These are phyloP conservation scores for Acanthiza pusilla DNA, from an alignment of 2,797 vertebrate species.

Conservation along the genomic window DNA sequence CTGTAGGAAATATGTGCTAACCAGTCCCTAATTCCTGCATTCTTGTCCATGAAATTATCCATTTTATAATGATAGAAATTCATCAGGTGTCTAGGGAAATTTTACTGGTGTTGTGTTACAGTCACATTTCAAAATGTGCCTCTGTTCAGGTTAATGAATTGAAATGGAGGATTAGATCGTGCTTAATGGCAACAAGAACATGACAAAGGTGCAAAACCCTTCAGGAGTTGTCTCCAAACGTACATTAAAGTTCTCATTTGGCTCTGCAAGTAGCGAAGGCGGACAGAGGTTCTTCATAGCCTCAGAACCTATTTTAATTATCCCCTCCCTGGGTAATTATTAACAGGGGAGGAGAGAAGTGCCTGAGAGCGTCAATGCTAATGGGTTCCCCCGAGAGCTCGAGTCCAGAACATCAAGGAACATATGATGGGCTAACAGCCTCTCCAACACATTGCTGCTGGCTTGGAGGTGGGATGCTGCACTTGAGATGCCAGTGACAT, in stretches of 20 bases:
- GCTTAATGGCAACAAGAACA: constrained; percentile 28
- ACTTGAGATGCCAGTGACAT: neutral
- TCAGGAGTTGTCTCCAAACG: constrained; percentile 6
- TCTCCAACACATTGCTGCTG: neutral
- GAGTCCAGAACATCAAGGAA: constrained; percentile 43
- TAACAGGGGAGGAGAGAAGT: neutral
- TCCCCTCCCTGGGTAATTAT: constrained; percentile 12
- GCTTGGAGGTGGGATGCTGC: neutral
- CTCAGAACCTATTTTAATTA: constrained; percentile 61
- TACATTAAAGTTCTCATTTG: constrained; percentile 20
- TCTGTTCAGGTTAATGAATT: constrained; percentile 31
- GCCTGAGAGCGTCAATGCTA: constrained; percentile 18
- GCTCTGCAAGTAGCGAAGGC: neutral
- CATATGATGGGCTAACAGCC: neutral
- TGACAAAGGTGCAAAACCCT: constrained; percentile 30
- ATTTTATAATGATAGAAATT: neutral
- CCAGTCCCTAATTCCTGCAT: neutral
- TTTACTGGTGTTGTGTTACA: neutral
- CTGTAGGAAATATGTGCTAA: neutral
- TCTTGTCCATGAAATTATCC: neutral
- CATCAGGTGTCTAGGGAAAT: neutral
- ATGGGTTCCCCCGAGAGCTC: neutral
- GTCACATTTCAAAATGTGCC: neutral
- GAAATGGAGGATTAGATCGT: constrained; percentile 5
- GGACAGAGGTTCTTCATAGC: constrained; percentile 13